Evolutionary conservation across 2,113 vertebrate species (phyloP).

Genomic region (Saguinus imperator): DNA sequence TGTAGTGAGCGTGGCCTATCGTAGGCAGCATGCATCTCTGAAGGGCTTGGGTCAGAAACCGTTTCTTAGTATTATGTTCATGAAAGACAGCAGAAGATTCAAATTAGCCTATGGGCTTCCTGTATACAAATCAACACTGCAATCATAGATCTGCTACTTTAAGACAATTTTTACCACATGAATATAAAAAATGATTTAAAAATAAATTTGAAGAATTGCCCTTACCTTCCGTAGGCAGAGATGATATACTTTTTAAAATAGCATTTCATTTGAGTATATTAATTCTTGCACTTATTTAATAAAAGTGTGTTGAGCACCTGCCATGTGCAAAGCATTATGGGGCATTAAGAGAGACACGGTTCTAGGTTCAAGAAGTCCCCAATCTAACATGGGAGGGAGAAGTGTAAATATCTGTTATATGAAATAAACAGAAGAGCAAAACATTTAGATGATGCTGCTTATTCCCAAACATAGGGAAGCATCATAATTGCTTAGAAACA

Average conservation of each 20-base stretch:
- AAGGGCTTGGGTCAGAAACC: neutral
- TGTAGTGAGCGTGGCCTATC: too few species aligned
- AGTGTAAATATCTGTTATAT: neutral
- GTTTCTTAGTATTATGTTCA: neutral
- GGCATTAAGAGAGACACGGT: neutral
- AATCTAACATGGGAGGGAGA: neutral
- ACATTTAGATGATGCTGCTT: neutral
- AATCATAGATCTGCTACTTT: neutral
- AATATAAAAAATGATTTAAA: neutral
- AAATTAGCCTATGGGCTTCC: neutral
- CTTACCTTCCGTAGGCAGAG: neutral
- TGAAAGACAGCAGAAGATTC: neutral
- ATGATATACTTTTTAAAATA: neutral
- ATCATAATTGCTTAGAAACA: neutral
- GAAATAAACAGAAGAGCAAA: neutral
- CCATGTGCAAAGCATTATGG: neutral
- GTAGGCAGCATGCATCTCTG: neutral
- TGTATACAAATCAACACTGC: neutral
- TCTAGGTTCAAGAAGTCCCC: neutral
- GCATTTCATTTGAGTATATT: neutral
- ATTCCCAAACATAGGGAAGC: neutral
- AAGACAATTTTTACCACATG: neutral
- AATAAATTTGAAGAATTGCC: neutral
- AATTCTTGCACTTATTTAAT: neutral
- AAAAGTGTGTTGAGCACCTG: neutral